Conservation (phyloP, 1,140 invertebrate genomes). For the Drosophila bocqueti region DNA sequence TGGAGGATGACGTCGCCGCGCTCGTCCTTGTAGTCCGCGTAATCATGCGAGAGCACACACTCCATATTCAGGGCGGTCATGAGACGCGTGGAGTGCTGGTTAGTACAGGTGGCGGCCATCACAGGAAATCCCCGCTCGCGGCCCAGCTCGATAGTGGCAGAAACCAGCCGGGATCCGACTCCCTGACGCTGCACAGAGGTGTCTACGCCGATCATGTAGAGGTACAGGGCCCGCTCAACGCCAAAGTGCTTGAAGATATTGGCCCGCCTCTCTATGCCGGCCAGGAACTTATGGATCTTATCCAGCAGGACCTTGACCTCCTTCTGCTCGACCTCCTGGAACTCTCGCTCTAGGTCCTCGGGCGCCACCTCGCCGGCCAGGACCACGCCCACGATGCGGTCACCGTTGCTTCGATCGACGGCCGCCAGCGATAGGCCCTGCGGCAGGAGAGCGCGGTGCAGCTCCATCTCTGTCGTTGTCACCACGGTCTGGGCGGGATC, state of each 20-base stretch:
- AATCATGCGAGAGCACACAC: conserved; percentile 35
- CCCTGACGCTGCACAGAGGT: conserved; percentile 47
- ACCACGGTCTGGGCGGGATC: conserved; percentile 20
- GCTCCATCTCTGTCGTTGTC: conserved; percentile 8
- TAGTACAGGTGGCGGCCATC: conserved; percentile 57
- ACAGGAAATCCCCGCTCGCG: conserved; percentile 36
- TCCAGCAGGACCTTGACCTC: conserved; percentile 27
- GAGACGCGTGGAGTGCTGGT: conserved; percentile 37
- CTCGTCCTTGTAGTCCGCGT: conserved; percentile 62
- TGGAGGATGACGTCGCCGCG: conserved; percentile 41
- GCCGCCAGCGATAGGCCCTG: conserved; percentile 60
- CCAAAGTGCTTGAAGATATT: conserved; percentile 51
- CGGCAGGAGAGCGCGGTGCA: conserved; percentile 30
- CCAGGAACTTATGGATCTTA: conserved; percentile 58
- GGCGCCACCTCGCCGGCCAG: conserved; percentile 34
- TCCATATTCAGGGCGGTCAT: conserved; percentile 50
- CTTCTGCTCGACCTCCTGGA: conserved; percentile 20
- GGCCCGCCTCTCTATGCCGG: conserved; percentile 42
- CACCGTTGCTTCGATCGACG: conserved; percentile 26
- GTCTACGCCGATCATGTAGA: conserved; percentile 57
- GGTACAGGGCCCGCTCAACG: conserved; percentile 47
- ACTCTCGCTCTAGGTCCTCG: conserved; percentile 54
- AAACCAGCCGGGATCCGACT: conserved; percentile 49
- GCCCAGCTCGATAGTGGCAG: conserved; percentile 48
- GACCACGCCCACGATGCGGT: conserved; percentile 56